phyloP scores from a whole-genome alignment of 2,797 vertebrate genomes.

The Crax fasciolata region DNA sequence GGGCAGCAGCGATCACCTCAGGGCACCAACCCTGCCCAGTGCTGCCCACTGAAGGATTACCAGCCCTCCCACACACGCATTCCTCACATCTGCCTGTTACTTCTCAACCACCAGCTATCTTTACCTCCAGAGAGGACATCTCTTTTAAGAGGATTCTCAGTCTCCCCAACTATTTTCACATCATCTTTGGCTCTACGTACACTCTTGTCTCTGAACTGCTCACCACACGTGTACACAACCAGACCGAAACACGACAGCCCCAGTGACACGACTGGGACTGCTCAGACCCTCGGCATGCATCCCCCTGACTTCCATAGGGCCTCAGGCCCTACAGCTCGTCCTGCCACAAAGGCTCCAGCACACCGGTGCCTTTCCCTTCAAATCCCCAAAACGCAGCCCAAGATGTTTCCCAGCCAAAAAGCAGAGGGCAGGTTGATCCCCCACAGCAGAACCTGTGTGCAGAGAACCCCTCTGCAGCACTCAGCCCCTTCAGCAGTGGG shows the following conservation, averaged over 20 bases:
- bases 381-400: background rate
- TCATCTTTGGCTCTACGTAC: background rate
- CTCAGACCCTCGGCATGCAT: rapidly evolving
- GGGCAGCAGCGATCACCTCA: background rate
- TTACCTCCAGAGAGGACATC: background rate
- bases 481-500: background rate
- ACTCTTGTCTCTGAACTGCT: background rate
- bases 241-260: background rate
- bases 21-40: background rate
- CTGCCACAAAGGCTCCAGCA: rapidly evolving
- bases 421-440: background rate
- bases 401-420: background rate
- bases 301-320: background rate
- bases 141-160: background rate
- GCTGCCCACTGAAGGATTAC: slow-evolving; percentile 23
- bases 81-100: rapidly evolving
- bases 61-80: background rate
- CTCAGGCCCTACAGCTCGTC: background rate
- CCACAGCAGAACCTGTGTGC: background rate
- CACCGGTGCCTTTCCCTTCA: background rate
- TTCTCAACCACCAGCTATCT: background rate
- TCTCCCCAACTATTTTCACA: background rate
- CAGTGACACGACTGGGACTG: background rate
- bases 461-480: background rate
- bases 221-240: background rate